These are phyloP conservation scores for Aspiorhynchus laticeps DNA, from an alignment of 2,113 vertebrate species.

Conservation along the genomic window DNA sequence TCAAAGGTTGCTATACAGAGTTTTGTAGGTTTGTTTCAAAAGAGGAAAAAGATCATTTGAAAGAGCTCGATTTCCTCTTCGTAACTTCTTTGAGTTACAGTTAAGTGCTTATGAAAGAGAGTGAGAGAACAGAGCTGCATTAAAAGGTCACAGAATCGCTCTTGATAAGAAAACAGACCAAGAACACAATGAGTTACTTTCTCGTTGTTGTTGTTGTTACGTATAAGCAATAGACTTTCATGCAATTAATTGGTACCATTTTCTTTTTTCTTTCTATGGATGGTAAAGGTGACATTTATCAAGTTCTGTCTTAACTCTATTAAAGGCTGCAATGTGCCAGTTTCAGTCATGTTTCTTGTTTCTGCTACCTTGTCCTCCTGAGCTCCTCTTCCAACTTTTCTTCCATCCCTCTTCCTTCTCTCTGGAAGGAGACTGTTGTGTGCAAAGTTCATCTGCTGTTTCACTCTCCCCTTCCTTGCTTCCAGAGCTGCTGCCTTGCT, in stretches of 20 bases:
- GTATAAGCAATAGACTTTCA: background rate
- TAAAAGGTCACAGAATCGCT: conserved; percentile 6
- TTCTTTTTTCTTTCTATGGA: conserved; percentile 25
- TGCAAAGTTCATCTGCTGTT: conserved; percentile 42
- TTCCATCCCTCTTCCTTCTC: conserved; percentile 60
- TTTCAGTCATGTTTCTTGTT: conserved; percentile 67
- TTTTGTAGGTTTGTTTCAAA: conserved; percentile 11
- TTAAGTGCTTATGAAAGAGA: conserved; percentile 34
- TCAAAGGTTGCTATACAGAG: conserved; percentile 33
- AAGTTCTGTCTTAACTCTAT: conserved; percentile 7
- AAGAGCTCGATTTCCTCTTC: background rate
- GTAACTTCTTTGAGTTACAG: conserved; percentile 20
- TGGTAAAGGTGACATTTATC: conserved; percentile 20
- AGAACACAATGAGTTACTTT: background rate
- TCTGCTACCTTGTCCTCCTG: conserved; percentile 56
- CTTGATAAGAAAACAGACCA: conserved; percentile 15
- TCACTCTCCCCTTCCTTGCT: conserved; percentile 66
- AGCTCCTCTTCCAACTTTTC: conserved; percentile 67
- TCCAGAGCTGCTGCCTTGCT: conserved; percentile 51
- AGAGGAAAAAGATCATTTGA: conserved; percentile 15
- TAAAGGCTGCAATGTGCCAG: conserved; percentile 2
- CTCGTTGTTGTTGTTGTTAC: background rate
- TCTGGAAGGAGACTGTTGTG: conserved; percentile 33
- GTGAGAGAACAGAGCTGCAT: conserved; percentile 25
- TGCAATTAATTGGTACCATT: conserved; percentile 35